phyloP scores from a whole-genome alignment of 2,113 vertebrate genomes.

The Deroptyus accipitrinus region DNA sequence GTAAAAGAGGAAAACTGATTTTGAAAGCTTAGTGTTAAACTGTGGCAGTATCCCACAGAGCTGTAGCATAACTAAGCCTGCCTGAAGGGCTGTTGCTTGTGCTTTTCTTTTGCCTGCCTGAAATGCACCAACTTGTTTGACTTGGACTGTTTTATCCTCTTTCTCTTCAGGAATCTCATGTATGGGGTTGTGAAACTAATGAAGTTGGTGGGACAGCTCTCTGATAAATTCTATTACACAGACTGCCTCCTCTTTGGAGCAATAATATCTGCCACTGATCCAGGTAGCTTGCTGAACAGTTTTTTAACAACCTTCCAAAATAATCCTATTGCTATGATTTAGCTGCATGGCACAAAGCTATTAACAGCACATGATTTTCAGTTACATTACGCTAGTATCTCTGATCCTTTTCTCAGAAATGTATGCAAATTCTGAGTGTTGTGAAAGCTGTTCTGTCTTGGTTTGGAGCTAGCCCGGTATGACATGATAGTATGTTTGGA shows the following conservation, averaged over 20 bases:
- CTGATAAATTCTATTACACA: constrained; percentile 95
- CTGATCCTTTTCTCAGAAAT: neutral
- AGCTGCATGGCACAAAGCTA: neutral
- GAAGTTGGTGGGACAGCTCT: constrained; percentile 89
- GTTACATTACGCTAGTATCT: neutral
- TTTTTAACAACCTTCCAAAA: neutral
- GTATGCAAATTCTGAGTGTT: neutral
- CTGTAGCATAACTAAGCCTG: neutral
- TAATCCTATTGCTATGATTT: neutral
- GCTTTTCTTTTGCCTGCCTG: neutral
- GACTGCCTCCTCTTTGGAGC: constrained; percentile 98
- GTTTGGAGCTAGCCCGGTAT: neutral
- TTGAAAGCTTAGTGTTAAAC: neutral
- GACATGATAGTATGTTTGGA: neutral
- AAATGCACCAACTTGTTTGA: neutral
- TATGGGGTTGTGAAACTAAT: constrained; percentile 97
- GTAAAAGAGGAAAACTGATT: neutral
- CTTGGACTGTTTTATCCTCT: neutral
- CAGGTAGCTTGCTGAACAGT: constrained; percentile 76
- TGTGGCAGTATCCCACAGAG: neutral
- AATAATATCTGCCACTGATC: constrained; percentile 96
- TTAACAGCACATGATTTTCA: neutral
- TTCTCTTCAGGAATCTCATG: constrained; percentile 88
- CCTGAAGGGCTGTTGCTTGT: neutral
- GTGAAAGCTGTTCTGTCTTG: neutral